Evolutionary conservation across 2,113 vertebrate species (phyloP).

Genomic region (Eurystomus gularis): DNA sequence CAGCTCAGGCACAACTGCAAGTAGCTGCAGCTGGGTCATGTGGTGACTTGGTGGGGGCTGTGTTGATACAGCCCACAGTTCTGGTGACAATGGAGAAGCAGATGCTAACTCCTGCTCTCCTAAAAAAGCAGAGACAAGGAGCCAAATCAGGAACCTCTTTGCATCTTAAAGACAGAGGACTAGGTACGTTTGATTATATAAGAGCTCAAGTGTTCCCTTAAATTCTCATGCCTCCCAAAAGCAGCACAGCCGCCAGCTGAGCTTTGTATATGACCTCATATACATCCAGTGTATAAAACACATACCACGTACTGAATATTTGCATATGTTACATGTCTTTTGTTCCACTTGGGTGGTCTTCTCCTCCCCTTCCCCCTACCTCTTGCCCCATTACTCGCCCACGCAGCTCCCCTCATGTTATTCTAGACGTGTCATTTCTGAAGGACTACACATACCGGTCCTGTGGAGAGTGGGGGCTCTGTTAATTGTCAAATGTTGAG

Average conservation of each 20-base stretch:
- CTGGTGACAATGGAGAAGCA: neutral
- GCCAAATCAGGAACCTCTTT: neutral
- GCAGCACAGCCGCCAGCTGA: neutral
- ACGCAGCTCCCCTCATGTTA: neutral
- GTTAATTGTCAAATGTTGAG: constrained; percentile 58
- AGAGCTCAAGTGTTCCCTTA: neutral
- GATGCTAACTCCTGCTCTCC: neutral
- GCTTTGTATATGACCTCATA: constrained; percentile 30
- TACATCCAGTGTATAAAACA: constrained; percentile 4
- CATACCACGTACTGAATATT: constrained; percentile 11
- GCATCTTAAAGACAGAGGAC: neutral
- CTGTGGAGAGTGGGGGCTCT: constrained; percentile 35
- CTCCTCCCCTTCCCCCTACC: neutral
- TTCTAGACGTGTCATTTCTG: neutral
- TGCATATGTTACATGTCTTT: constrained; percentile 28
- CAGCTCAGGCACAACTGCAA: fast-evolving
- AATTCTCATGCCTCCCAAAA: constrained; percentile 5
- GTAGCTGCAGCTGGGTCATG: neutral
- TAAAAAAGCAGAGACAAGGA: neutral
- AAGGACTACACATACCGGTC: neutral
- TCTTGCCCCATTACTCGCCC: neutral
- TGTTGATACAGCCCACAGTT: neutral
- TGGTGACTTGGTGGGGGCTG: neutral
- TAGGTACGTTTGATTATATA: neutral
- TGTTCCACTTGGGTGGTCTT: constrained; percentile 38